Evolutionary conservation across 2,113 vertebrate genomes (phyloP), one percentile per base, ranked within the genome.

Genomic region (Panurus biarmicus): DNA sequence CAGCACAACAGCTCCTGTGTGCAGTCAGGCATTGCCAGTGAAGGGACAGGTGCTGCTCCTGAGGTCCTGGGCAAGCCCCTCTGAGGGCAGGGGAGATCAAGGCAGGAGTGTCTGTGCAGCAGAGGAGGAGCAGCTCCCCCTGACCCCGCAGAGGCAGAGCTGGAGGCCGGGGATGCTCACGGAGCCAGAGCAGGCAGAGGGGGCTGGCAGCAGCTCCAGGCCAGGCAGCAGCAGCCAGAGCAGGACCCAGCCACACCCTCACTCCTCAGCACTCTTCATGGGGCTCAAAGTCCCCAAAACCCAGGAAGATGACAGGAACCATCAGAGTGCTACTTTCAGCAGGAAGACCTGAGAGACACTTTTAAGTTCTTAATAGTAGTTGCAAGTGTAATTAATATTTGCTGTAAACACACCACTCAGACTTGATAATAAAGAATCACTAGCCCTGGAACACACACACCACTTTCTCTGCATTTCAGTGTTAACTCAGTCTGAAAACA

Each of bases 361-460:
- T 92, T 54, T 72, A 81, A 91, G 87, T 78, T 91, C 85, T 96
- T 81, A 94, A 91, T 58, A 89, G 69, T 79, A 89, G 83, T 28
- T 96, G 87, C 74, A 92, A 94, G 36, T 38, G 54, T 96, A 95
- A 92, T 94, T 96, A 96, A 97, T 95, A 97, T 97, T 96, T 96
- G 95, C 90, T 77, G 97, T 95, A 96, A 97, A 96, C 92, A 96
- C 96, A 96, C 93, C 88, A 88, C 66, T 77, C 92, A 96, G 83
- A 94, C 82, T 82, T 80, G 96, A 95, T 95, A 95, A 96, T 93
- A 96, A 91, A 91, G 95, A 95, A 94, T 83, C 90, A 62, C 89
- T 71, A 92, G 91, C 57, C 95, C 71, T 16, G 18, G 89, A 97
- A 96, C 91, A 94, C 89, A 64, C 66, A 54, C 29, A 38, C 71